These are phyloP conservation scores for Synergus umbraculus DNA, from an alignment of 2,888 invertebrate genomes.

Conservation along the genomic window DNA sequence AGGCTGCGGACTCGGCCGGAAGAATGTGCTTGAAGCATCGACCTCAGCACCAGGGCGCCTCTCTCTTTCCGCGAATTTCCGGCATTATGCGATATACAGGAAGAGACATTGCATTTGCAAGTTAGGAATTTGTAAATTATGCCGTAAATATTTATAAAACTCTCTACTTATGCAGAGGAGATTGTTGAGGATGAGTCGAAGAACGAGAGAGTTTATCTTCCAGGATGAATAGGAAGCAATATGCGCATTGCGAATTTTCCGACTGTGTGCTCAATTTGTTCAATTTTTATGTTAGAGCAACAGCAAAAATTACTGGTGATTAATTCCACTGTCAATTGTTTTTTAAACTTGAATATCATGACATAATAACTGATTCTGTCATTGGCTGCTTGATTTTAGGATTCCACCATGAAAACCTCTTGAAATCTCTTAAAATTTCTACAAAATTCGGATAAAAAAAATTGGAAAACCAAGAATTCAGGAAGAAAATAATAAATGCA, in stretches of 20 bases:
- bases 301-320: neutral
- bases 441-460: too few species aligned
- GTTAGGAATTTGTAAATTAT: slow-evolving; percentile 35
- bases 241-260: slow-evolving; percentile 19
- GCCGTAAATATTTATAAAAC: slow-evolving; percentile 34
- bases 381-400: too few species aligned
- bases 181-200: neutral
- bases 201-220: slow-evolving; percentile 24
- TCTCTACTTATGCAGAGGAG: slow-evolving; percentile 25
- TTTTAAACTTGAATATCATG: too few species aligned
- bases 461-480: neutral
- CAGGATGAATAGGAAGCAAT: slow-evolving; percentile 11
- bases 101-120: slow-evolving; percentile 40
- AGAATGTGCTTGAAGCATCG: slow-evolving; percentile 40
- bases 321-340: neutral
- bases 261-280: neutral
- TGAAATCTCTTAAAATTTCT: too few species aligned
- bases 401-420: too few species aligned
- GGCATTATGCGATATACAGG: slow-evolving; percentile 29
- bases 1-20: slow-evolving; percentile 31
- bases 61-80: slow-evolving; percentile 26
- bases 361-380: too few species aligned
- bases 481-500: slow-evolving; percentile 18
- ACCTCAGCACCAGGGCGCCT: slow-evolving; percentile 35
- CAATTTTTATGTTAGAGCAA: neutral